phyloP scores from a whole-genome alignment of 1,140 invertebrate genomes.

The Lordiphosa mommai region DNA sequence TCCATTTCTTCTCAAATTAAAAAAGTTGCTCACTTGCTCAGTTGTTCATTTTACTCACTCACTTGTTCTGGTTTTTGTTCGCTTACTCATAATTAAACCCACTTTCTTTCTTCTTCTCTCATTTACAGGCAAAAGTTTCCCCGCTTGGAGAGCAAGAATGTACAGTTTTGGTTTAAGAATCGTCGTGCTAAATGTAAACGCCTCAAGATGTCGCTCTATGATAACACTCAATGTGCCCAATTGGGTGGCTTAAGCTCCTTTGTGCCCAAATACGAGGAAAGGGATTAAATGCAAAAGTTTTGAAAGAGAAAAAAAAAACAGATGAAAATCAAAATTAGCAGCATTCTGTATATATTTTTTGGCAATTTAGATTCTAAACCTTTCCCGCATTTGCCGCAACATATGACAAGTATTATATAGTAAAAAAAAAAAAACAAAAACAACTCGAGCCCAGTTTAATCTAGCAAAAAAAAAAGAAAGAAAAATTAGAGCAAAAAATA shows the following conservation, averaged over 20 bases:
- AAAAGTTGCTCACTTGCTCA: too few relatives aligned
- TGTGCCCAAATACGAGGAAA: conserved; percentile 76
- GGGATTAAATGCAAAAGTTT: conserved; percentile 48
- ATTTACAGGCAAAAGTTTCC: conserved; percentile 91
- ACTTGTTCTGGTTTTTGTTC: too few relatives aligned
- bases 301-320: not conserved
- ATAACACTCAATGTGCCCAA: conserved; percentile 82
- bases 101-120: too few relatives aligned
- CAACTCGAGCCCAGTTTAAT: conserved; percentile 30
- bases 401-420: conserved; percentile 41
- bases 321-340: conserved; percentile 29
- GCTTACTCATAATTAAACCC: too few relatives aligned
- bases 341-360: conserved; percentile 29
- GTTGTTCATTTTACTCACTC: too few relatives aligned
- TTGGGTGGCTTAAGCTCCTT: conserved; percentile 58
- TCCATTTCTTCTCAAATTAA: too few relatives aligned
- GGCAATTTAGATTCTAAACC: conserved; percentile 2
- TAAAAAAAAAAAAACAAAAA: conserved; percentile 19
- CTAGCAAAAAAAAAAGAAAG: conserved; percentile 39
- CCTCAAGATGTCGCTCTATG: conserved; percentile 92
- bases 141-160: conserved; percentile 97
- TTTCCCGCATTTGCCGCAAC: too few relatives aligned
- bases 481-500: conserved; percentile 36
- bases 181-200: conserved; percentile 97
- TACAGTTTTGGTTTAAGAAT: conserved; percentile 99